Base-by-base conservation (phyloP, 1,140 invertebrate genomes). In the Eubasilissa regina region DNA sequence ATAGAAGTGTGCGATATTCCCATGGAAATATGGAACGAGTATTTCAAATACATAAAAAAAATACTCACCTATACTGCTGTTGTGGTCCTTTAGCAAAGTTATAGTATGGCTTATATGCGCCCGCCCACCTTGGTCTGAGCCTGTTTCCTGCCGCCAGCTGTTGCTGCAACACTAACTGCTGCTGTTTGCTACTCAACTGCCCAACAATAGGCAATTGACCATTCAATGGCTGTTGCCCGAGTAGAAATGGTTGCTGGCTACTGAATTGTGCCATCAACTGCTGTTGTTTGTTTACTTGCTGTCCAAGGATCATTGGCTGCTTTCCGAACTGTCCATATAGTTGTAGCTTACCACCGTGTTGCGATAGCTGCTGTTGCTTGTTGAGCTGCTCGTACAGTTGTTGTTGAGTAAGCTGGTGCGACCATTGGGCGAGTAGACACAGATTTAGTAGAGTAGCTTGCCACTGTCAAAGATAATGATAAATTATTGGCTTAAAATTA, bases 61-160 rank as follows among this genome's bases (percentile, higher is more conserved):
- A 25, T 66, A 19, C 60, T 48, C 48, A 82, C 81, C 81, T 77
- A 66, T 79, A 80, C 9, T 66, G 13, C 44, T 79, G 70, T 21
- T 74, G 81, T 21, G 68, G 75, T 45, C 81, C 78, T 60, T 82
- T 82, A 8, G 56, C 55, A n/a, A 56, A 64, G 9, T 19, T 44
- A 64, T 48, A 82, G 9, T 72, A 45, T 19, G 75, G 75, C 48
- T 80, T 82, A 15, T 77, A 75, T 11, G 81, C 58, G 4, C 73
- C 64, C 11, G 68, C 70, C 19, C 73, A 35, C 7, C 73, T 66
- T 12, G 73, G 12, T 62, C 75, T 58, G 70, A 75, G 77, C 7
- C 78, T 44, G 15, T 56, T 75, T 17, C 58, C 64, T n/a, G 15
- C 43, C 44, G 15, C 45, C 45, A 45, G 64, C 60, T 68, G 64